Evolutionary conservation across 2,888 invertebrate species (phyloP), one percentile per base, ranked within the genome.

Genomic region (Lottia scabra): DNA sequence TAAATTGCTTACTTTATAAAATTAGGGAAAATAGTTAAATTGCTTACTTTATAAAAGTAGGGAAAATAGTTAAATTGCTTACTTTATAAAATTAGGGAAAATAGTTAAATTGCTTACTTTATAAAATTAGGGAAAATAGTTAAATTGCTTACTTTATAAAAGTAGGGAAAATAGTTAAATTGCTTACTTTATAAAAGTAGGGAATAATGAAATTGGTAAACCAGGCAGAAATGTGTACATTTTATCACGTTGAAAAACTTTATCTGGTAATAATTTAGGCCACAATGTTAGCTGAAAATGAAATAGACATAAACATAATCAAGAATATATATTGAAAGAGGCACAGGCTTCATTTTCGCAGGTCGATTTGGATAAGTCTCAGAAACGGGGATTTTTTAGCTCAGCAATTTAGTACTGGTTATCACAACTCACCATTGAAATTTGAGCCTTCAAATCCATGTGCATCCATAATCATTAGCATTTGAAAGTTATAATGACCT

Each of bases 271-370:
- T 38, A 62, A 48, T 27, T 71, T 68, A 44, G 79, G 78, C 81
- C 81, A 83, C 45, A 77, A 75, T 1, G 76, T 65, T 1, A 68
- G 74, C 83, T 83, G 71, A 15, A 72, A 76, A 30, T n/a, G n/a
- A 68, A 15, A 70, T 38, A 6, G 10, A 38, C 38, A 38, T 38
- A 38, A 5, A 30, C 5, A 30, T 30, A 5, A 4, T 4, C 30
- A 30, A 2, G 5, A 2, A 30, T 30, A 4, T 30, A 2, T 30
- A 30, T 2, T 30, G 30, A 30, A 30, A 4, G 2, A 4, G 2
- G 30, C 30, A 30, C 30, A 30, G n/a, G n/a, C n/a, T n/a, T n/a
- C n/a, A n/a, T n/a, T n/a, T n/a, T n/a, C n/a, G n/a, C n/a, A n/a
- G n/a, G n/a, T n/a, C n/a, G n/a, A n/a, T n/a, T n/a, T n/a, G n/a